A percentile compares a stretch with the other conserved stretches of the same genome.
Evolutionary conservation across 2,888 invertebrate species (phyloP).

Genomic region (Ennomos erosarius): DNA sequence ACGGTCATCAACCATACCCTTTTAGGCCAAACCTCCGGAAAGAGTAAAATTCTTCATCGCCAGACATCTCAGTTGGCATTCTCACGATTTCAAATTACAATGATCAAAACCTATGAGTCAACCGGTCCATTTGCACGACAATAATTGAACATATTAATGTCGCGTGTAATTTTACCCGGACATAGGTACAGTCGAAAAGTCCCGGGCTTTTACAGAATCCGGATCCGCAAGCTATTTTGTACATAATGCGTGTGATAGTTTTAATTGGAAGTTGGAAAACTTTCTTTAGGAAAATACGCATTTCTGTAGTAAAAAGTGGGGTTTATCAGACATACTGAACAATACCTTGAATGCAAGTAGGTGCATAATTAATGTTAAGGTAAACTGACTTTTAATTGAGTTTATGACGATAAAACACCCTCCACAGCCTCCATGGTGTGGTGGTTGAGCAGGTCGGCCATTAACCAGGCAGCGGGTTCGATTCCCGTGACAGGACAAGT

Average conservation of each 20-base stretch:
- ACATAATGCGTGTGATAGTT: neutral
- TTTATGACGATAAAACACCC: too few relatives aligned
- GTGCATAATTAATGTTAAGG: too few relatives aligned
- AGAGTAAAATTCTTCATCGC: conserved; percentile 55
- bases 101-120: conserved; percentile 43
- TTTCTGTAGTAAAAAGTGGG: too few relatives aligned
- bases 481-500: too few relatives aligned
- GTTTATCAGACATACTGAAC: too few relatives aligned
- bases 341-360: too few relatives aligned
- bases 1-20: conserved; percentile 28
- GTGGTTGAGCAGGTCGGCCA: too few relatives aligned
- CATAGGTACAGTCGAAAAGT: conserved; percentile 7
- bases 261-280: neutral
- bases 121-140: conserved; percentile 35
- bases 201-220: conserved; percentile 18
- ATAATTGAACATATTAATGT: conserved; percentile 32
- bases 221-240: conserved; percentile 2
- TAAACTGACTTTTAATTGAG: too few relatives aligned
- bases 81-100: conserved; percentile 49
- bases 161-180: conserved; percentile 22
- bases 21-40: conserved; percentile 51
- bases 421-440: too few relatives aligned
- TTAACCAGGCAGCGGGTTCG: too few relatives aligned
- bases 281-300: conserved; percentile 3
- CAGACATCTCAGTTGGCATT: conserved; percentile 37